phyloP scores from a whole-genome alignment of 1,140 invertebrate species.

The Elymnias hypermnestra region DNA sequence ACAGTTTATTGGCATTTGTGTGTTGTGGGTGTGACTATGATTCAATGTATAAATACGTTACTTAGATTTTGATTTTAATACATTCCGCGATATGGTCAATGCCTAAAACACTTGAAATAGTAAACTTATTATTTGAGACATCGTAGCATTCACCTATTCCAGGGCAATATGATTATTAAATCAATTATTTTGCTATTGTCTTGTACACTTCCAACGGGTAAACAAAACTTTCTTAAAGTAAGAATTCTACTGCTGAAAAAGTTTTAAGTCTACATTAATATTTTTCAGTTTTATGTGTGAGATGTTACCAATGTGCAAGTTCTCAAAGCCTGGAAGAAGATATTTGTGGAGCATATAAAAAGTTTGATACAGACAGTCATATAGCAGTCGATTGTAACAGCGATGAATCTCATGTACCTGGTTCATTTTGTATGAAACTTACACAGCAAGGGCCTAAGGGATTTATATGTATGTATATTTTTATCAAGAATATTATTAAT shows the following conservation, averaged over 20 bases:
- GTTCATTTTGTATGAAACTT: constrained; percentile 95
- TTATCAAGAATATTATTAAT: too few species aligned
- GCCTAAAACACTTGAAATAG: too few species aligned
- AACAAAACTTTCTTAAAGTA: not conserved
- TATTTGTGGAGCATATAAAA: constrained; percentile 90
- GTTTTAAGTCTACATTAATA: constrained; percentile 7
- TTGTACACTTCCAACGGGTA: not conserved
- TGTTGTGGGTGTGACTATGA: too few species aligned
- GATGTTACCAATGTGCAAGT: constrained; percentile 93
- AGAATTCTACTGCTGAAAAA: too few species aligned
- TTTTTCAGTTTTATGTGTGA: constrained; percentile 79
- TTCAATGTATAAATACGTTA: too few species aligned
- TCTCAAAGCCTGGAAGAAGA: constrained; percentile 81
- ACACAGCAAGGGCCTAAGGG: constrained; percentile 92
- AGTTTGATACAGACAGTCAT: constrained; percentile 87
- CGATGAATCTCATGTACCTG: constrained; percentile 92
- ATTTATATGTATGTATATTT: constrained; percentile 89
- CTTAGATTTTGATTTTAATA: too few species aligned
- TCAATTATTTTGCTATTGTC: not conserved
- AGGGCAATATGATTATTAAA: not conserved
- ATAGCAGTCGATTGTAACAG: constrained; percentile 92
- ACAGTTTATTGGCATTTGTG: too few species aligned
- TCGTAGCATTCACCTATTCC: too few species aligned
- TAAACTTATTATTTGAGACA: too few species aligned
- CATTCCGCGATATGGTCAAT: too few species aligned